Evolutionary conservation across 2,888 invertebrate genomes (phyloP).

Genomic region (Netelia inedita): DNA sequence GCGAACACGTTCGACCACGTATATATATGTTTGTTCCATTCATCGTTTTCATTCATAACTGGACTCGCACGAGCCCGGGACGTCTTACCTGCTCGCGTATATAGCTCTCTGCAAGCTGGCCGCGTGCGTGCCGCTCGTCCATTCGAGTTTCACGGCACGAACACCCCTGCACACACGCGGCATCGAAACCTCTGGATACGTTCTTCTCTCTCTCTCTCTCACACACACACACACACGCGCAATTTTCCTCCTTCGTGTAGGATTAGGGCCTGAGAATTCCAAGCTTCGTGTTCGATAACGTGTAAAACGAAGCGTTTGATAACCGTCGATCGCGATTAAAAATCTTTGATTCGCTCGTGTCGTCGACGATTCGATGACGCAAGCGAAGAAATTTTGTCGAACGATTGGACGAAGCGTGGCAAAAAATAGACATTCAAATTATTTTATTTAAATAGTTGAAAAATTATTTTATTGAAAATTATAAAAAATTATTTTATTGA

Average conservation of each 20-base stretch:
- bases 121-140: constrained; percentile 63
- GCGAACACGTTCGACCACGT: constrained; percentile 69
- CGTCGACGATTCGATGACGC: background rate
- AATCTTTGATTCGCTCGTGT: background rate
- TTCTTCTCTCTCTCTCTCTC: constrained; percentile 7
- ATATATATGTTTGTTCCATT: constrained; percentile 64
- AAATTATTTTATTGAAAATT: background rate
- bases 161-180: constrained; percentile 44
- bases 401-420: background rate
- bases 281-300: background rate
- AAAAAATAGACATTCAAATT: background rate
- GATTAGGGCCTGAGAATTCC: constrained; percentile 1
- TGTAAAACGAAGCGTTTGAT: background rate
- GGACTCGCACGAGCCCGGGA: constrained; percentile 64
- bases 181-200: constrained; percentile 44
- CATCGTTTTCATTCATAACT: constrained; percentile 75
- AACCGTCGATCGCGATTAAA: background rate
- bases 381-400: background rate
- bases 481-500: background rate
- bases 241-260: background rate
- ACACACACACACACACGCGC: background rate
- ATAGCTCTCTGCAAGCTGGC: constrained; percentile 53
- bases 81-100: constrained; percentile 66
- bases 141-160: constrained; percentile 68
- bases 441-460: no score